Percentiles rank a stretch among this genome's conserved stretches.
phyloP scores from a whole-genome alignment of 2,888 invertebrate species.

The Cotesia congregata region DNA sequence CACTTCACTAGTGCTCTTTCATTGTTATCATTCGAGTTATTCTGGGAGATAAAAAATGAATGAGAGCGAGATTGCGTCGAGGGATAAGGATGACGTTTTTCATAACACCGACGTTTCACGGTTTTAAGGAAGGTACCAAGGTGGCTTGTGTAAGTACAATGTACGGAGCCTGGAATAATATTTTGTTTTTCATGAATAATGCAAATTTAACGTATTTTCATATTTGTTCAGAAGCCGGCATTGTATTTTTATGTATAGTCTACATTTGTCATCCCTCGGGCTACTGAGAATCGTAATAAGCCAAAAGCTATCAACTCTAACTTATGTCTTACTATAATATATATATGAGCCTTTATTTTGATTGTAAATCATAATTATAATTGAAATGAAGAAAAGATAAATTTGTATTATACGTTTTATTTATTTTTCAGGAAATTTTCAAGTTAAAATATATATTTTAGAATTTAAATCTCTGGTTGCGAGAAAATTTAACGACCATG shows the following conservation, averaged over 20 bases:
- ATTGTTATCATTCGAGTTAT: constrained; percentile 7
- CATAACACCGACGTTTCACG: constrained; percentile 37
- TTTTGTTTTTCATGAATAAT: constrained; percentile 42
- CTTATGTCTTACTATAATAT: not conserved
- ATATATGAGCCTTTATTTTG: not conserved
- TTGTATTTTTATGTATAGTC: constrained; percentile 1
- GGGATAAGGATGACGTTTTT: constrained; percentile 39
- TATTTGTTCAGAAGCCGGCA: constrained; percentile 28
- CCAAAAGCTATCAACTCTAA: not conserved
- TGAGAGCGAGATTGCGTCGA: constrained; percentile 23
- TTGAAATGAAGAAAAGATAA: too few species aligned
- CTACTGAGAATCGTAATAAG: constrained; percentile 9
- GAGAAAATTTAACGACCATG: too few species aligned
- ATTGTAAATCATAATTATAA: too few species aligned
- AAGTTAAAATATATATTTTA: too few species aligned
- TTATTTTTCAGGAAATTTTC: too few species aligned
- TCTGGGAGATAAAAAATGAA: constrained; percentile 18
- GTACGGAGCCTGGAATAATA: constrained; percentile 33
- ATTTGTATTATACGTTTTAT: too few species aligned
- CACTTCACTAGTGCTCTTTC: not conserved
- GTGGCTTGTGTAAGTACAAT: constrained; percentile 21
- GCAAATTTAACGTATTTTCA: constrained; percentile 35
- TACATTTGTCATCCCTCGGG: constrained; percentile 28
- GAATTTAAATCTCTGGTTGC: too few species aligned
- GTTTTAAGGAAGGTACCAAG: constrained; percentile 19